Percentiles rank a stretch among this genome's conserved stretches.
These are phyloP conservation scores for Oreochromis aureus DNA, from an alignment of 2,113 vertebrate genomes.

Conservation along the genomic window DNA sequence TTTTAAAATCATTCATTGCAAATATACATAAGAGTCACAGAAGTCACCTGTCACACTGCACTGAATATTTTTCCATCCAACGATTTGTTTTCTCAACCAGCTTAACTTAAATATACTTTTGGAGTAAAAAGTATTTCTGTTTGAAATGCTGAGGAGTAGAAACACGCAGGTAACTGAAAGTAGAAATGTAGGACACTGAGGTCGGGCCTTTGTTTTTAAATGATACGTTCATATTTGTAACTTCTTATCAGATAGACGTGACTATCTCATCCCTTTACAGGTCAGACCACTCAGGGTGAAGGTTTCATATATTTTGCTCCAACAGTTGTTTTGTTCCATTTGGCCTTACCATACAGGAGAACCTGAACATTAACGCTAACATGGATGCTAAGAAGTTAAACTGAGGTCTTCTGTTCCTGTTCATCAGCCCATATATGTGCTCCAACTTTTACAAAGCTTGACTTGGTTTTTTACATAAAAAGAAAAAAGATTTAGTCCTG, in stretches of 20 bases:
- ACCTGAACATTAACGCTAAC: neutral
- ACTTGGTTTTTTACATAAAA: neutral
- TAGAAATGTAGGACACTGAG: neutral
- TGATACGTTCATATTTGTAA: neutral
- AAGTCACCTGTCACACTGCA: neutral
- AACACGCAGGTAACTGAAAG: neutral
- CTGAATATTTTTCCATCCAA: neutral
- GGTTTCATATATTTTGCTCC: fast-evolving
- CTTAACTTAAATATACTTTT: neutral
- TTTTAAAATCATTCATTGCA: neutral
- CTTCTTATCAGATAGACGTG: fast-evolving
- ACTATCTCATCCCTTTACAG: neutral
- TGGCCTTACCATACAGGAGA: fast-evolving
- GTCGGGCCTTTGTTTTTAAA: neutral
- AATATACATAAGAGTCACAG: neutral
- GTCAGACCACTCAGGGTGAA: neutral
- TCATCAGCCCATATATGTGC: neutral
- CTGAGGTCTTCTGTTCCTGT: neutral
- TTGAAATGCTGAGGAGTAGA: neutral
- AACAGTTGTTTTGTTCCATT: fast-evolving
- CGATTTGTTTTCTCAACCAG: neutral
- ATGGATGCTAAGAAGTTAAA: neutral
- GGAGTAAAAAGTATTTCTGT: neutral
- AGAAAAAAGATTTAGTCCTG: fast-evolving
- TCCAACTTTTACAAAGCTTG: neutral